Evolutionary conservation across 1,140 invertebrate species (phyloP).

Genomic region (Drosophila ironensis): DNA sequence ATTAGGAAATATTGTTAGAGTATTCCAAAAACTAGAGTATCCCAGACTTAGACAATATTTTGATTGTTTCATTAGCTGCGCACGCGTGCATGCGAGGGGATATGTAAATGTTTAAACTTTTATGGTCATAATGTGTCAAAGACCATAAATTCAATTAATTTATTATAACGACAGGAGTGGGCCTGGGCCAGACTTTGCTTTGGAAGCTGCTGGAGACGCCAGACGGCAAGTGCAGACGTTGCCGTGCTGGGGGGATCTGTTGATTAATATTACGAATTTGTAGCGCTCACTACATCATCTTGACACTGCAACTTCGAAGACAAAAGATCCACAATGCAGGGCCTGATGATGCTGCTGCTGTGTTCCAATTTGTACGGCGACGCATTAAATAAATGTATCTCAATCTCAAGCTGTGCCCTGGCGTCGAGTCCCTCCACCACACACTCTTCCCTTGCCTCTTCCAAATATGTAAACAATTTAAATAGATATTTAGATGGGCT

Average conservation of each 20-base stretch:
- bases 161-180: conserved; percentile 63
- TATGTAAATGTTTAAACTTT: conserved; percentile 59
- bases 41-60: neutral
- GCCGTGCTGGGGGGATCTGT: conserved; percentile 32
- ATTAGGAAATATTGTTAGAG: too few relatives aligned
- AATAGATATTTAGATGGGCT: conserved; percentile 78
- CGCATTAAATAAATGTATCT: conserved; percentile 77
- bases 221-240: conserved; percentile 13
- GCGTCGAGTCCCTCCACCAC: conserved; percentile 19
- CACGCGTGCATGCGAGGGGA: conserved; percentile 34
- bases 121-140: conserved; percentile 78
- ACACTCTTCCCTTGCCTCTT: neutral
- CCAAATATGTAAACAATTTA: conserved; percentile 75
- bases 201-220: neutral
- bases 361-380: conserved; percentile 67
- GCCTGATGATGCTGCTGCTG: conserved; percentile 46
- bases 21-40: neutral
- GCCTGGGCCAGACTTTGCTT: neutral
- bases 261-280: conserved; percentile 56
- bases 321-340: conserved; percentile 28
- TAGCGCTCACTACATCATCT: conserved; percentile 64
- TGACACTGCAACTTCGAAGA: conserved; percentile 50
- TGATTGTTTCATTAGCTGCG: conserved; percentile 67
- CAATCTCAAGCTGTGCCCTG: conserved; percentile 74
- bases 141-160: conserved; percentile 80